These are phyloP conservation scores for Phycodurus eques DNA, from an alignment of 2,113 vertebrate genomes.

Conservation along the genomic window DNA sequence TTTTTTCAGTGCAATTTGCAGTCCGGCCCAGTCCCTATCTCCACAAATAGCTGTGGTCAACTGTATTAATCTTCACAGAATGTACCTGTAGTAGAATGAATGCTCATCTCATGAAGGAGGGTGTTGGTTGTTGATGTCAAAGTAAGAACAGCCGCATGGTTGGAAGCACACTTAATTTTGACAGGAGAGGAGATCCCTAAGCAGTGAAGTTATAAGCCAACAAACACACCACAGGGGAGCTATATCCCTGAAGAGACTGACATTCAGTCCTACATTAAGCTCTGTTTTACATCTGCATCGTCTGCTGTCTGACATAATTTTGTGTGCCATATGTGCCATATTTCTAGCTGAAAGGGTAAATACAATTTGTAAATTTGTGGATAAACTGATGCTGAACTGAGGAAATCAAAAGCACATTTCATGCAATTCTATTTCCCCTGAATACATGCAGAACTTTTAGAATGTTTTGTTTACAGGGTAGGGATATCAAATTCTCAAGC, in stretches of 20 bases:
- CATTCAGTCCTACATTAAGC: constrained; percentile 26
- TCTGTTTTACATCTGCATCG: constrained; percentile 20
- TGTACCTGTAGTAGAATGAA: too few relatives aligned
- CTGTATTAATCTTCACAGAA: too few relatives aligned
- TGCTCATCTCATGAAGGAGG: too few relatives aligned
- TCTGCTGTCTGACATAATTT: constrained; percentile 17
- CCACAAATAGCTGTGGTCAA: too few relatives aligned
- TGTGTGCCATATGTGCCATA: constrained; percentile 9
- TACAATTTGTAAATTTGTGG: not conserved
- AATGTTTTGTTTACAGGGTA: not conserved
- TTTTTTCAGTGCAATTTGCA: too few relatives aligned
- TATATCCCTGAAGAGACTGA: constrained; percentile 11
- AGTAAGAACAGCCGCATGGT: too few relatives aligned
- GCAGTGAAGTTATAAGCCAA: not conserved
- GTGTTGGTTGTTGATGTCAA: too few relatives aligned
- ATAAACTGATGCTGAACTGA: constrained; percentile 1
- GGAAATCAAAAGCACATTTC: not conserved
- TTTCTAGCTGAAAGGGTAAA: not conserved
- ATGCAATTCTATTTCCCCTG: not conserved
- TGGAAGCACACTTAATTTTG: too few relatives aligned
- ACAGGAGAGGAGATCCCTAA: not conserved
- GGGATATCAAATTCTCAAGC: constrained; percentile 13
- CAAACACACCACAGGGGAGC: constrained; percentile 2
- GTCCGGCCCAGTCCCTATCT: too few relatives aligned
- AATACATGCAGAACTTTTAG: not conserved